Evolutionary conservation across 2,113 vertebrate genomes (phyloP).

Genomic region (Mirza zaza): DNA sequence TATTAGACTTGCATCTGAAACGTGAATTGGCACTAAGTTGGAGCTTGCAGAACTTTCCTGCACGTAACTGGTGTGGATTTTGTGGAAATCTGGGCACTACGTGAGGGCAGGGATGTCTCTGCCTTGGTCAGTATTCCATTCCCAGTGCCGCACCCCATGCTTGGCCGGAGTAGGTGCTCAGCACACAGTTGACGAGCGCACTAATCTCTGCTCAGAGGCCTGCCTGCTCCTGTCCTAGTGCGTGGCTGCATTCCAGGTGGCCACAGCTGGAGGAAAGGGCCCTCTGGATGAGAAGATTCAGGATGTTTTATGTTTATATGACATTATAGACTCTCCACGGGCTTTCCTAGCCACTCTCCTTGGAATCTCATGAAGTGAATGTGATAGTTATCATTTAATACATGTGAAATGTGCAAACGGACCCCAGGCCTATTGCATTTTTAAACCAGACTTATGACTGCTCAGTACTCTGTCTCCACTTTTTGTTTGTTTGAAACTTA

Average conservation of each 20-base stretch:
- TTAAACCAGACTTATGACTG: neutral
- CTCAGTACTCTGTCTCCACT: neutral
- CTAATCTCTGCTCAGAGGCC: neutral
- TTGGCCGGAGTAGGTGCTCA: neutral
- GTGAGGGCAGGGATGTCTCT: neutral
- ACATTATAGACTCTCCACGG: neutral
- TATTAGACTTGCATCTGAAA: neutral
- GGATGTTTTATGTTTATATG: neutral
- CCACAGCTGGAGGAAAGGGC: neutral
- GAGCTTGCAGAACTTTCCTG: neutral
- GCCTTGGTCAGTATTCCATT: neutral
- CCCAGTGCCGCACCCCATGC: fast-evolving
- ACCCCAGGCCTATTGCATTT: neutral
- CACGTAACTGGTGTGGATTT: no score
- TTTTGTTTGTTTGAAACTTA: neutral
- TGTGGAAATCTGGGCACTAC: neutral
- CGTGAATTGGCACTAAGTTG: neutral
- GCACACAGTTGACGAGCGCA: neutral
- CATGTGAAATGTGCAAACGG: neutral
- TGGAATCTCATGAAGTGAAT: neutral
- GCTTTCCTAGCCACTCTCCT: neutral
- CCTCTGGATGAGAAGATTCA: neutral
- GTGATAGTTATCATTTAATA: neutral
- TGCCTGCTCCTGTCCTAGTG: neutral
- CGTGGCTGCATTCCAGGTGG: constrained; percentile 20